Percentiles rank a stretch among this genome's conserved stretches.
Evolutionary conservation across 2,797 vertebrate species (phyloP).

Genomic region (Onychomys leucogaster): DNA sequence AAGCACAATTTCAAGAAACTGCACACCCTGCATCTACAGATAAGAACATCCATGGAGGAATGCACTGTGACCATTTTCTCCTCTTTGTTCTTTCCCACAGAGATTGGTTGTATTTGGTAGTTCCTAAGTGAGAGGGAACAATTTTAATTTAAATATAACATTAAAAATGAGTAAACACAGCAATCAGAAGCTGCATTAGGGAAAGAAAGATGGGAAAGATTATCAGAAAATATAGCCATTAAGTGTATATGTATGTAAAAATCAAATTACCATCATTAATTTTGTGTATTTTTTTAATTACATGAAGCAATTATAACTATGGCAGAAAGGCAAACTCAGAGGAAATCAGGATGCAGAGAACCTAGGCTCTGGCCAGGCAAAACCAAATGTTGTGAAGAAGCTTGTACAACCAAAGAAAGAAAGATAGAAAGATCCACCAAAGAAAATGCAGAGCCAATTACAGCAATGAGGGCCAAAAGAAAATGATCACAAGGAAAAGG

Average conservation of each 20-base stretch:
- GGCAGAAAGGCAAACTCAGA: neutral
- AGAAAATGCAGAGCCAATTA: neutral
- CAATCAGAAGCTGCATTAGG: neutral
- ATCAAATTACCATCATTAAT: neutral
- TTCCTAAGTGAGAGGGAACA: neutral
- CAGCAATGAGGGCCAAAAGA: neutral
- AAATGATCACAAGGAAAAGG: neutral
- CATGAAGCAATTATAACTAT: neutral
- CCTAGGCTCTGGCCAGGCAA: accelerated
- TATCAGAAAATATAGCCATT: neutral
- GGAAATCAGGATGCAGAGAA: neutral
- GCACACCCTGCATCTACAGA: neutral
- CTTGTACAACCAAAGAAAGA: neutral
- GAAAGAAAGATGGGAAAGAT: neutral
- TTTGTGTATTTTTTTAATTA: neutral
- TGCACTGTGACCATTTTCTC: neutral
- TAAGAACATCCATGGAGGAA: neutral
- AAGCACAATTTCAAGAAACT: neutral
- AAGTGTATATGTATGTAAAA: neutral
- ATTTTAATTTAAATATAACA: neutral
- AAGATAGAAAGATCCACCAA: neutral
- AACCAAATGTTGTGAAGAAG: neutral
- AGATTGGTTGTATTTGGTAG: neutral
- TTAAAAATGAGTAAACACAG: neutral
- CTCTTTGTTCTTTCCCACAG: neutral